These are phyloP conservation scores for Ctenopoma multispine DNA, from an alignment of 2,797 vertebrate species.

Conservation along the genomic window DNA sequence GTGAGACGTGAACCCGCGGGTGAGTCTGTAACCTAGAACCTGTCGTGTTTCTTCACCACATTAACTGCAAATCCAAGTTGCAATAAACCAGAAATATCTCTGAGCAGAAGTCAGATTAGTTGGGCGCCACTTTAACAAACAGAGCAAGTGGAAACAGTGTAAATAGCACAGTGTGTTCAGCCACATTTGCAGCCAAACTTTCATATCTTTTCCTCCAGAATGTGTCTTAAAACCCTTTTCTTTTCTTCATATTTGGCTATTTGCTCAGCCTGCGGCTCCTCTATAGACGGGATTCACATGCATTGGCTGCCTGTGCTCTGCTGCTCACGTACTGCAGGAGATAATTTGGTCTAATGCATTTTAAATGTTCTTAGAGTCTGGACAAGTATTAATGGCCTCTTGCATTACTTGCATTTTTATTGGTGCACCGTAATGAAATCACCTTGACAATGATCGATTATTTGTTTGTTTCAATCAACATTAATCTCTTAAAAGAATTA, in stretches of 20 bases:
- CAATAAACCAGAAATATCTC: not conserved
- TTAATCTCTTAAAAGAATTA: slow-evolving; percentile 49
- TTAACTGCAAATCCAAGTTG: not conserved
- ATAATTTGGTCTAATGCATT: slow-evolving; percentile 73
- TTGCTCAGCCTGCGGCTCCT: slow-evolving; percentile 31
- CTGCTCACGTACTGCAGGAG: slow-evolving; percentile 45
- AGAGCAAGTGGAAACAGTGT: slow-evolving; percentile 12
- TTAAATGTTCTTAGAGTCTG: slow-evolving; percentile 64
- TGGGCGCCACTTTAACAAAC: not conserved
- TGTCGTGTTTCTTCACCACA: not conserved
- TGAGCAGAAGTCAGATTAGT: slow-evolving; percentile 14
- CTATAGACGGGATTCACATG: not conserved
- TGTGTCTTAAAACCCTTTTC: slow-evolving; percentile 7
- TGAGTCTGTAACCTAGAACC: not conserved
- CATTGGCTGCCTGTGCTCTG: slow-evolving; percentile 5
- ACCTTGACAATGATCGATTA: slow-evolving; percentile 64
- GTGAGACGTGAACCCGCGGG: not conserved
- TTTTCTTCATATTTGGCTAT: not conserved
- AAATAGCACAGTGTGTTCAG: slow-evolving; percentile 22
- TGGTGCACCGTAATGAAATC: slow-evolving; percentile 57
- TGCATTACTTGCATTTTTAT: slow-evolving; percentile 53
- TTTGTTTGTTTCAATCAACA: slow-evolving; percentile 57
- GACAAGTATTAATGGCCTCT: slow-evolving; percentile 74
- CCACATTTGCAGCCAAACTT: slow-evolving; percentile 15
- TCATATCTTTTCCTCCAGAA: slow-evolving; percentile 17